Conservation (phyloP, 2,113 vertebrate genomes). For the Loxodonta africana region DNA sequence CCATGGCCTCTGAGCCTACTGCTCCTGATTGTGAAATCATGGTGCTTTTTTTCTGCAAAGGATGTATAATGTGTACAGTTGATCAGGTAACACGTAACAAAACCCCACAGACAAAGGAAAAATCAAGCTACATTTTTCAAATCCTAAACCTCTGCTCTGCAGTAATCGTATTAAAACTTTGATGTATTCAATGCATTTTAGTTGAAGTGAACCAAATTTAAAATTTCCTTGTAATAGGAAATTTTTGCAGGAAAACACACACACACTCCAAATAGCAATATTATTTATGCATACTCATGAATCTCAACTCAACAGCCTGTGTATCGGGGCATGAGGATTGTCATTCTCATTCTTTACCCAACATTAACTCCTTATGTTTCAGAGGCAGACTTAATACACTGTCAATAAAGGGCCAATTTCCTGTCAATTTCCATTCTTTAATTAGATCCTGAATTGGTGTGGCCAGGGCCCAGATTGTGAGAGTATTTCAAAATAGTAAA, state of each 20-base stretch:
- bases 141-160: slow-evolving; percentile 18
- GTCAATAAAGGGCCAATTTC: not conserved
- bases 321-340: not conserved
- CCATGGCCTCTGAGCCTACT: not conserved
- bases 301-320: not conserved
- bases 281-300: slow-evolving; percentile 20
- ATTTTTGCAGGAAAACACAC: not conserved
- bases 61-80: slow-evolving; percentile 32
- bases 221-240: slow-evolving; percentile 34
- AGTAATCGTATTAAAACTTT: not conserved
- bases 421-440: not conserved
- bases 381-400: not conserved
- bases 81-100: slow-evolving; percentile 80
- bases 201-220: slow-evolving; percentile 40
- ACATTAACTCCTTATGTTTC: not conserved
- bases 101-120: slow-evolving; percentile 74
- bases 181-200: slow-evolving; percentile 39
- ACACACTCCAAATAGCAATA: not conserved
- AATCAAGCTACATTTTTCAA: slow-evolving; percentile 78
- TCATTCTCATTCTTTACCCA: not conserved
- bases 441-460: not conserved
- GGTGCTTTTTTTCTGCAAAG: slow-evolving; percentile 57
- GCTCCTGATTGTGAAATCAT: slow-evolving; percentile 70
- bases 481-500: not conserved
- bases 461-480: not conserved